These are phyloP conservation scores for Netelia fuscicornis DNA, from an alignment of 2,888 invertebrate species.

Conservation along the genomic window DNA sequence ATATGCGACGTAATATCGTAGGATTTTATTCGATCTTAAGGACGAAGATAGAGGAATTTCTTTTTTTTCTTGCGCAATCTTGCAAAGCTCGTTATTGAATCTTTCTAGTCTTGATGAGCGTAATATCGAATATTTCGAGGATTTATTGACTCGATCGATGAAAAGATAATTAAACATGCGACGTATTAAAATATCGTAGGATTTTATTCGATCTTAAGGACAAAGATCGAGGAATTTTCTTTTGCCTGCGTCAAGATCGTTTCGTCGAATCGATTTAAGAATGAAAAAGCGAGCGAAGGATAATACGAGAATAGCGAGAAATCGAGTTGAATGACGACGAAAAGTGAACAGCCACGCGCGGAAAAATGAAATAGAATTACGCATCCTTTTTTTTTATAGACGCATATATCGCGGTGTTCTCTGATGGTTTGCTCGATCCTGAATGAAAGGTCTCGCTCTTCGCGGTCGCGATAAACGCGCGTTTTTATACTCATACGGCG, in stretches of 20 bases:
- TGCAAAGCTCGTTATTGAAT: constrained; percentile 52
- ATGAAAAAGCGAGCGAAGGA: neutral
- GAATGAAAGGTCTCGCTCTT: constrained; percentile 75
- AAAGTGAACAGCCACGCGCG: constrained; percentile 27
- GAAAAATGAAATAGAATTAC: constrained; percentile 37
- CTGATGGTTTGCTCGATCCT: constrained; percentile 53
- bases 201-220: too few species aligned
- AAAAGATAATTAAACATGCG: neutral
- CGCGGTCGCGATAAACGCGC: constrained; percentile 60
- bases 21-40: too few species aligned
- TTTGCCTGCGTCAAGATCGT: neutral
- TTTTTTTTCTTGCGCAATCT: too few species aligned
- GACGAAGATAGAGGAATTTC: too few species aligned
- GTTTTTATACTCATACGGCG: constrained; percentile 40
- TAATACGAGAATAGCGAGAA: neutral
- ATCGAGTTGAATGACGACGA: constrained; percentile 40
- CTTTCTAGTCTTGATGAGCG: constrained; percentile 31
- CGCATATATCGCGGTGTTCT: neutral
- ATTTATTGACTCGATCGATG: neutral
- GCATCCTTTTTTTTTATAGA: neutral
- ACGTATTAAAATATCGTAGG: too few species aligned
- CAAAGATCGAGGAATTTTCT: too few species aligned
- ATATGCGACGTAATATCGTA: too few species aligned
- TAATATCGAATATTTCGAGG: constrained; percentile 44
- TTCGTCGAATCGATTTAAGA: neutral